phyloP scores from a whole-genome alignment of 1,140 invertebrate species.

The Antheraea pernyi region DNA sequence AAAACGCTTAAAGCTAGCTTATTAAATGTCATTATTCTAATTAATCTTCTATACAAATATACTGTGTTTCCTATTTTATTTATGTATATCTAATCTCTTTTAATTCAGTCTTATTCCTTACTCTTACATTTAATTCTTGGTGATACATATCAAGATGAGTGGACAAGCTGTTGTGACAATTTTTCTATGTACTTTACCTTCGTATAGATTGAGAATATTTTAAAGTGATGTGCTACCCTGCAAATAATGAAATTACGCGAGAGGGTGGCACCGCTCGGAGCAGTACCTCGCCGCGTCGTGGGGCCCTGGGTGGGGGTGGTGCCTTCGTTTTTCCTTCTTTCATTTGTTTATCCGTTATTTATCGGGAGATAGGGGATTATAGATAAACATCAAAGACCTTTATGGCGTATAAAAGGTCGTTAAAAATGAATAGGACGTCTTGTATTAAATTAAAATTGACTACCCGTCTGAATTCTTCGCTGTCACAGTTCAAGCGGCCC shows the following conservation, averaged over 20 bases:
- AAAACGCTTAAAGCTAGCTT: too few species aligned
- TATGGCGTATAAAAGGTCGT: conserved; percentile 30
- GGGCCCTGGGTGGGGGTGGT: conserved; percentile 8
- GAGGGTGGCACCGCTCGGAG: background rate
- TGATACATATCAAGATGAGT: too few species aligned
- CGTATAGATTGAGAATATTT: conserved; percentile 53
- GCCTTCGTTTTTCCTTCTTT: conserved; percentile 42
- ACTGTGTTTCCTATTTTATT: too few species aligned
- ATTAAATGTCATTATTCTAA: too few species aligned
- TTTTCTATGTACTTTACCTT: conserved; percentile 1
- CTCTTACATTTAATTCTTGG: too few species aligned
- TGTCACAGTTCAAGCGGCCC: background rate
- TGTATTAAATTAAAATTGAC: conserved; percentile 4
- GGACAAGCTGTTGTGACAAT: too few species aligned
- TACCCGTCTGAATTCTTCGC: background rate
- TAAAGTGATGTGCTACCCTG: conserved; percentile 46
- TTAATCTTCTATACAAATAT: too few species aligned
- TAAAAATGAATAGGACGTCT: conserved; percentile 7
- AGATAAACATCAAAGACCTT: conserved; percentile 63
- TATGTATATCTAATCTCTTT: too few species aligned
- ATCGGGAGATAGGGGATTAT: conserved; percentile 60
- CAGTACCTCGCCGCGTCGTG: conserved; percentile 10
- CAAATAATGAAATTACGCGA: conserved; percentile 67
- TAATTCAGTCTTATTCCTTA: too few species aligned
- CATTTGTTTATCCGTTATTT: conserved; percentile 67